Percentiles rank a stretch among this genome's conserved stretches.
phyloP scores from a whole-genome alignment of 2,797 vertebrate genomes.

The Acrocephalus scirpaceus region DNA sequence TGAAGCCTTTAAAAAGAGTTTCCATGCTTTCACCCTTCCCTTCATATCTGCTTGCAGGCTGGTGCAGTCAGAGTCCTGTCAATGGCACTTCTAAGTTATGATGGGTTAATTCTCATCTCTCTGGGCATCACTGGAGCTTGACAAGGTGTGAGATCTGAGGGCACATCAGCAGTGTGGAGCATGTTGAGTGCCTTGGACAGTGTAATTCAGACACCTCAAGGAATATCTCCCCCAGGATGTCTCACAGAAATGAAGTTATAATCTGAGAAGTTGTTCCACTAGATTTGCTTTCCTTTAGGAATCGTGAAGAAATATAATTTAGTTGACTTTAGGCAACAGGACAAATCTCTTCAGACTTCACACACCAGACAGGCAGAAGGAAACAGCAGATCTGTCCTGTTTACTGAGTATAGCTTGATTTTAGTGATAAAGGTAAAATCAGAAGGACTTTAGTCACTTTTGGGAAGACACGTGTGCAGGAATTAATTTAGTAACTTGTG shows the following conservation, averaged over 20 bases:
- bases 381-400: not conserved
- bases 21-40: not conserved
- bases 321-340: not conserved
- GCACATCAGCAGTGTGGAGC: rapidly evolving
- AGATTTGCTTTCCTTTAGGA: constrained; percentile 13
- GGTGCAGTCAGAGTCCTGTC: not conserved
- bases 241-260: not conserved
- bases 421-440: not conserved
- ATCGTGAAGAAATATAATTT: not conserved
- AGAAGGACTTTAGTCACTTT: not conserved
- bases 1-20: not conserved
- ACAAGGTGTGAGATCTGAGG: not conserved
- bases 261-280: not conserved
- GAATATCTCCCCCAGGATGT: not conserved
- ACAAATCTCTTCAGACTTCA: not conserved
- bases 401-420: not conserved
- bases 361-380: not conserved
- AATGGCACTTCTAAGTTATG: not conserved
- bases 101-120: not conserved
- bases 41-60: not conserved
- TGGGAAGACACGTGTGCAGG: not conserved
- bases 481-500: not conserved
- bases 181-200: rapidly evolving
- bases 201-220: not conserved
- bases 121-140: not conserved